Base-by-base conservation (phyloP, 2,797 vertebrate species). In the Ctenochaetus hawaiiensis region DNA sequence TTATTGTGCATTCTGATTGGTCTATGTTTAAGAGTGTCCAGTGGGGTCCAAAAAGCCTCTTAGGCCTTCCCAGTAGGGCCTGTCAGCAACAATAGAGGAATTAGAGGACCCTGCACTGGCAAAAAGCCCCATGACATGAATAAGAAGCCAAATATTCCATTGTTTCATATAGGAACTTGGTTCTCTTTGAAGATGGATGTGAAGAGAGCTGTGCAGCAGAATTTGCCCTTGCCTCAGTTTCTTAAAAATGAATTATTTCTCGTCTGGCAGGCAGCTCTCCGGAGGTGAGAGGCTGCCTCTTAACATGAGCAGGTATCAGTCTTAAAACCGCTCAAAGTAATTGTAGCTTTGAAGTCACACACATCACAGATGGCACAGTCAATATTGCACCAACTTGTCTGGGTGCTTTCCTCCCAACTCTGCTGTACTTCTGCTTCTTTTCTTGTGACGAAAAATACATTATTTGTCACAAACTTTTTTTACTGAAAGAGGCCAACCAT, bases 341-440 rank as follows among this genome's bases (percentile, higher is more conserved):
- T 95, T 95, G 92, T 93, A 86, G 85, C 89, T 95, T 94, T 95
- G 94, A 94, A 95, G 92, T 93, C 90, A 89, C 89, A 93, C 90
- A 94, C 92, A 91, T 93, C 92, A 93, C 91, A 94, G 87, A 91
- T 89, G 78, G 81, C 90, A 88, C 88, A 89, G 90, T 92, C 93
- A 95, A 94, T 94, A 94, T 92, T 91, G 89, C 92, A 91, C 85
- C 91, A 94, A 94, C 92, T 92, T 91, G 89, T 93, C 91, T 72
- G 83, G 77, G 86, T 78, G 88, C 80, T 91, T 93, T 87, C 79
- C 85, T 86, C 84, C 81, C 69, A 87, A 91, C 89, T 92, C 88
- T 74, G 80, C 86, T 52, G 54, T 37, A 77, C 74, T 87, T 79
- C 74, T 62, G 66, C 82, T 89, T 75, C 79, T 64, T 77, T 87